These are phyloP conservation scores for Meiosimyza platycephala DNA, from an alignment of 2,888 invertebrate species.

Conservation along the genomic window DNA sequence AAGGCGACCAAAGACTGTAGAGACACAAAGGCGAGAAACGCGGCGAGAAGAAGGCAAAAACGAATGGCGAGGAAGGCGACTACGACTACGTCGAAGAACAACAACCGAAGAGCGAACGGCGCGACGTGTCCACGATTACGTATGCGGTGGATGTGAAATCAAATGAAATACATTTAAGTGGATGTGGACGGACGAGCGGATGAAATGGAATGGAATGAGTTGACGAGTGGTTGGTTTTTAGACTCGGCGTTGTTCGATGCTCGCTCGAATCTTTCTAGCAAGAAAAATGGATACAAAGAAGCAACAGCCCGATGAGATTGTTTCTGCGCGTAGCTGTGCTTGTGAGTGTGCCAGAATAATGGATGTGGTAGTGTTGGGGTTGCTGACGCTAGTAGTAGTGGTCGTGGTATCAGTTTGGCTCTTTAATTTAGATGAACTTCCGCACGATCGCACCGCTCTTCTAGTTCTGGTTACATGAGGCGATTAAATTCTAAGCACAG, in stretches of 20 bases:
- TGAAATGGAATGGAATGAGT: slow-evolving; percentile 58
- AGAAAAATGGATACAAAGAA: slow-evolving; percentile 30
- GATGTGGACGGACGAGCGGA: slow-evolving; percentile 52
- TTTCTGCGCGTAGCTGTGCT: background rate
- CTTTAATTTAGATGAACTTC: no score
- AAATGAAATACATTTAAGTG: slow-evolving; percentile 38
- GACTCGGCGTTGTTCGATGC: slow-evolving; percentile 1
- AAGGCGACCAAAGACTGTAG: background rate
- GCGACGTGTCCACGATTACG: slow-evolving; percentile 39
- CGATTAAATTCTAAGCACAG: no score
- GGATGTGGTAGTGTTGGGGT: background rate
- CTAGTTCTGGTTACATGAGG: no score
- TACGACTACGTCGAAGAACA: slow-evolving; percentile 17
- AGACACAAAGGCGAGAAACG: slow-evolving; percentile 8
- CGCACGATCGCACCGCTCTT: no score
- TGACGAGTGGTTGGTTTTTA: slow-evolving; percentile 37
- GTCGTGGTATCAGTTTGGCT: background rate
- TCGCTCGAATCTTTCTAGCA: slow-evolving; percentile 21
- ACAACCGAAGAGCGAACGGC: slow-evolving; percentile 30
- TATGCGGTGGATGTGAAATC: slow-evolving; percentile 38
- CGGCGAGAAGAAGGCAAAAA: slow-evolving; percentile 9
- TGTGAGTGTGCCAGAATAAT: background rate
- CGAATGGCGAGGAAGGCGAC: slow-evolving; percentile 22
- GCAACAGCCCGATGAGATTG: background rate
- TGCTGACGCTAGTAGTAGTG: background rate